phyloP scores from a whole-genome alignment of 2,888 invertebrate genomes.

The Oscheius sp. region DNA sequence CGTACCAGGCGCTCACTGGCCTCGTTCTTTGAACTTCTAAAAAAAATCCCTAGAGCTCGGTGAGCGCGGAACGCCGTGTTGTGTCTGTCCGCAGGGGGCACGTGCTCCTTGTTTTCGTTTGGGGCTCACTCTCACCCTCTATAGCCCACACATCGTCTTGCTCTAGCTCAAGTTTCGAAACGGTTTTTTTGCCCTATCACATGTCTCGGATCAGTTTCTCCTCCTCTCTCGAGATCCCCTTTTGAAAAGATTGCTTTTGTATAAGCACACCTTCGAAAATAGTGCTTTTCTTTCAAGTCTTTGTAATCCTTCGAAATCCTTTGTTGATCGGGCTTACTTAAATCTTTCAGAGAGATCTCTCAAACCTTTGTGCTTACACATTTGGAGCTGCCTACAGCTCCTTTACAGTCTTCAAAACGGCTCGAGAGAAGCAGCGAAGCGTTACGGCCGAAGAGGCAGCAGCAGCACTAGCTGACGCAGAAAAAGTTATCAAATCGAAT shows the following conservation, averaged over 20 bases:
- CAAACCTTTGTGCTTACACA: constrained; percentile 27
- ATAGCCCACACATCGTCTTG: not conserved
- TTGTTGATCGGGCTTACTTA: not conserved
- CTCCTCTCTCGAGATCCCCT: not conserved
- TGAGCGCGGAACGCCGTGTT: constrained; percentile 18
- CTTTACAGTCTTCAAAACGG: constrained; percentile 34
- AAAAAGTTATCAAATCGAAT: constrained; percentile 28
- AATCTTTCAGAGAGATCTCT: constrained; percentile 15
- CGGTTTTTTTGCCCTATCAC: not conserved
- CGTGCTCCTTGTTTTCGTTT: constrained; percentile 30
- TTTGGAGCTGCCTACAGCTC: constrained; percentile 12
- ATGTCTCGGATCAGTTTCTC: constrained; percentile 1
- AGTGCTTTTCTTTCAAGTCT: constrained; percentile 2
- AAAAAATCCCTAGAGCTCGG: constrained; percentile 21
- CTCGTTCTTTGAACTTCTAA: constrained; percentile 8
- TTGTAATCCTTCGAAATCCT: not conserved
- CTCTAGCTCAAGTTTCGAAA: constrained; percentile 23
- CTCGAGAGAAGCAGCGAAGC: constrained; percentile 43
- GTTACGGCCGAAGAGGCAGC: constrained; percentile 43
- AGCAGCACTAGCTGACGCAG: constrained; percentile 36
- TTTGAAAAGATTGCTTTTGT: not conserved
- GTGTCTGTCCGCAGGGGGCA: constrained; percentile 27
- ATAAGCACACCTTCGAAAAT: not conserved
- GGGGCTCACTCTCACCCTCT: constrained; percentile 16
- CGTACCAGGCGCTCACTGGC: constrained; percentile 22